Evolutionary conservation across 2,113 vertebrate species (phyloP), one percentile per base, ranked within the genome.

Genomic region (Cettia cetti): DNA sequence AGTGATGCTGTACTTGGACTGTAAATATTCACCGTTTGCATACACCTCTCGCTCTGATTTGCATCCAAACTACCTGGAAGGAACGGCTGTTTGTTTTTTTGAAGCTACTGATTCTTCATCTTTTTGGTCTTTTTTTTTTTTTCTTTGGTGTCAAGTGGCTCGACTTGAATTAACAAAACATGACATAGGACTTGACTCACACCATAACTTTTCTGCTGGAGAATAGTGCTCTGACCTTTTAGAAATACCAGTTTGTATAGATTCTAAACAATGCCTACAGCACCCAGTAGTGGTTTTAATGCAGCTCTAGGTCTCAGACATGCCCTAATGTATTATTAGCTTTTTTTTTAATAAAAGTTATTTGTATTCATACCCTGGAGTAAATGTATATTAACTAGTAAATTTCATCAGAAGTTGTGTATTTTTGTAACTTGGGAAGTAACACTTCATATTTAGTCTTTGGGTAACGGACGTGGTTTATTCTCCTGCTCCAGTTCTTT

Each of bases 291-390:
- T 88, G 94, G 94, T 97, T 97, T 97, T 96, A 96, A 95, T 24
- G 82, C 89, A 96, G 21, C 86, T 94, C 87, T 94, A 92, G 97
- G 66, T 96, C 88, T 95, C 92, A 95, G 87, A 96, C 75, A 89
- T 85, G 74, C 95, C 95, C 95, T 97, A 69, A 95, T 97, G 95
- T 97, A 97, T 68, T 94, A 96, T 95, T 98, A 93, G 96, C 75
- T 94, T 93, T 96, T 50, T 60, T 61, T 65, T 49, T 0, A 96
- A 97, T 97, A 97, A 98, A 98, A 97, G 80, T 96, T 97, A 97
- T 97, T 97, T 98, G 97, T 98, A 97, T 97, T 97, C 96, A 94
- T 92, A 95, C 95, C 96, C 92, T 91, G 96, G 96, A 97, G 93
- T 96, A 96, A 96, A 94, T 95, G 96, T 97, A 97, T 95, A 97